Percentiles rank a stretch among this genome's conserved stretches.
phyloP scores from a whole-genome alignment of 2,797 vertebrate genomes.

The Antrozous pallidus region DNA sequence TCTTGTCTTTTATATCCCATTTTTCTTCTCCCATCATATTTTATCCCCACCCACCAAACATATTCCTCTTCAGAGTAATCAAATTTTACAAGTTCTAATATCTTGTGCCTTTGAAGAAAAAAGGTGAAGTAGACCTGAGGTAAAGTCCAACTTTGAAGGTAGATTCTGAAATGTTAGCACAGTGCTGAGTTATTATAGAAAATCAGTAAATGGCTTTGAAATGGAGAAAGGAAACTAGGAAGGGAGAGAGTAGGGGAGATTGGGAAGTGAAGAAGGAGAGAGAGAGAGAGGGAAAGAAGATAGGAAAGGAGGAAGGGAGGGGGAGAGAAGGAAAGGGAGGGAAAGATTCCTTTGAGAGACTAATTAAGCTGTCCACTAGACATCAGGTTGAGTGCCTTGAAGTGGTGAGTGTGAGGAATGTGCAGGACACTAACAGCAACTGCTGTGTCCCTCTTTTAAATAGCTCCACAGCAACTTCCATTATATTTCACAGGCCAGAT shows the following conservation, averaged over 20 bases:
- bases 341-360: not conserved
- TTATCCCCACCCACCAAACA: not conserved
- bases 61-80: not conserved
- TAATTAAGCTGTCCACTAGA: not conserved
- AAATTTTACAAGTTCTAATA: not conserved
- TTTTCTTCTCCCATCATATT: not conserved
- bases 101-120: not conserved
- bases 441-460: not conserved
- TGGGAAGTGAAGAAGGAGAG: not conserved
- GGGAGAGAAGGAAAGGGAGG: not conserved
- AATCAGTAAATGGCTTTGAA: not conserved
- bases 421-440: not conserved
- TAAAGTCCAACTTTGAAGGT: not conserved
- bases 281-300: not conserved
- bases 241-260: not conserved
- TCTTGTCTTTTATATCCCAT: not conserved
- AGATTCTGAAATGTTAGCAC: not conserved
- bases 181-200: not conserved
- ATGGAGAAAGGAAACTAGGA: not conserved
- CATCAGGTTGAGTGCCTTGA: not conserved
- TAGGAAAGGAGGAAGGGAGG: fast-evolving
- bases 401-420: not conserved
- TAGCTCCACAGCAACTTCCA: not conserved
- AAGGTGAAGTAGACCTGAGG: not conserved
- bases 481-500: not conserved